These are phyloP conservation scores for Bos taurus DNA, from an alignment of 2,113 vertebrate species.

Conservation along the genomic window ARS-UCD2.0 NC_037331.1:87441501-87442000, in stretches of 20 bases:
- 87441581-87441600: not conserved
- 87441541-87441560: not conserved
- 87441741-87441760: not conserved
- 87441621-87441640: not conserved
- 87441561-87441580: not conserved
- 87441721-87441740: not conserved
- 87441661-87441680: not conserved
- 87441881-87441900: not conserved
- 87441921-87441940: not conserved
- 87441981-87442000: not conserved
- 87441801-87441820: not conserved
- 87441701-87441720: not conserved
- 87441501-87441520: not conserved
- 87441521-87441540: not conserved
- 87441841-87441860: not conserved
- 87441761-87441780: not conserved
- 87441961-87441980: not conserved
- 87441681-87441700: not conserved
- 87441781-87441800: not conserved
- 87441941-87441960: not conserved
- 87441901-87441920: not conserved
- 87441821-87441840: not conserved
- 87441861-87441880: not conserved
- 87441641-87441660: not conserved
- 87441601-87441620: not conserved